Percentiles rank a stretch among this genome's conserved stretches.
Evolutionary conservation across 2,797 vertebrate genomes (phyloP).

Genomic region (Amphiprion clarkii): DNA sequence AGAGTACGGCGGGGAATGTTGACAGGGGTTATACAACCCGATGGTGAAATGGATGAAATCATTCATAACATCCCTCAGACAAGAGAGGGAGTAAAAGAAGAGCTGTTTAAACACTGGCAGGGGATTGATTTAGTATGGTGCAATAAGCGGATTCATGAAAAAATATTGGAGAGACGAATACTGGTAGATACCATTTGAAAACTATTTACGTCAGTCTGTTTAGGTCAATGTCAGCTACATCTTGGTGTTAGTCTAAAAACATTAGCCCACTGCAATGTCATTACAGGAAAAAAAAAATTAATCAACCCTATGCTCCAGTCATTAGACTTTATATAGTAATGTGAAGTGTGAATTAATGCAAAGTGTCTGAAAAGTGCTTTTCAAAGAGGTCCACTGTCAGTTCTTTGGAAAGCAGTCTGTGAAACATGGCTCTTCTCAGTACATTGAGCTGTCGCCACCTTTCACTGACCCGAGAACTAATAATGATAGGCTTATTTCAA

Average conservation of each 20-base stretch:
- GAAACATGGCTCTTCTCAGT: background rate
- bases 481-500: slow-evolving; percentile 21
- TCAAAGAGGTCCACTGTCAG: background rate
- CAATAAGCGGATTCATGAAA: slow-evolving; percentile 5
- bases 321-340: background rate
- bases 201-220: background rate
- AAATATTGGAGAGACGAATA: background rate
- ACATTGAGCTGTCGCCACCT: slow-evolving; percentile 11
- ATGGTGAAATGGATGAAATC: slow-evolving; percentile 51
- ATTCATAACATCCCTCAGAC: slow-evolving; percentile 36
- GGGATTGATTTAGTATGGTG: background rate
- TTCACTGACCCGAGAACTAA: slow-evolving; percentile 12
- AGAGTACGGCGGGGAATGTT: slow-evolving; percentile 27
- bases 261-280: background rate
- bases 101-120: slow-evolving; percentile 9
- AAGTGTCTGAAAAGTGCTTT: background rate
- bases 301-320: background rate
- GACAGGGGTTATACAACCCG: slow-evolving; percentile 52
- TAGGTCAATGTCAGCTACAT: background rate
- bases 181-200: background rate
- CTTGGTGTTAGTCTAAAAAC: background rate
- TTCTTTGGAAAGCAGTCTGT: slow-evolving; percentile 1
- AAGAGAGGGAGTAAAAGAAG: slow-evolving; percentile 5
- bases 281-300: background rate
- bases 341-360: background rate